phyloP scores from a whole-genome alignment of 2,113 vertebrate genomes.

The Plecturocebus donacophilus region DNA sequence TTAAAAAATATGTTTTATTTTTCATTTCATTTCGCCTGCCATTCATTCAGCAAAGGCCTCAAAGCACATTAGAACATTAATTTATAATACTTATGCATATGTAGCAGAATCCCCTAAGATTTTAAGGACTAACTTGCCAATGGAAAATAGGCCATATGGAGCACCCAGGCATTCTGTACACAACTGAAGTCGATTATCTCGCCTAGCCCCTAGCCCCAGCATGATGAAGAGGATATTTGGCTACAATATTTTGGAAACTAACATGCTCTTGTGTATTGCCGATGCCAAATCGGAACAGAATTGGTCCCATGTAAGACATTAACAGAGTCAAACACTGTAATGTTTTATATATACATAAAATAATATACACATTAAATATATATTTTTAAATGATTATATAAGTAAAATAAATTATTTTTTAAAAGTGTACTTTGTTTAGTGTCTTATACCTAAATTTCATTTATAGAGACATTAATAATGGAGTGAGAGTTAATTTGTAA shows the following conservation, averaged over 20 bases:
- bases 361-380: too few species aligned
- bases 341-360: neutral
- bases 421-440: slow-evolving; percentile 10
- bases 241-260: slow-evolving; percentile 60
- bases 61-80: slow-evolving; percentile 62
- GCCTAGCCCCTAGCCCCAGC: slow-evolving; percentile 54
- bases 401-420: slow-evolving; percentile 38
- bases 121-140: slow-evolving; percentile 58
- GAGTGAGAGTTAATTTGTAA: neutral
- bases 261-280: slow-evolving; percentile 34
- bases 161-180: slow-evolving; percentile 13
- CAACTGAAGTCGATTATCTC: slow-evolving; percentile 29
- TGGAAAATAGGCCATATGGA: slow-evolving; percentile 71
- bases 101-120: slow-evolving; percentile 23
- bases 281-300: slow-evolving; percentile 61
- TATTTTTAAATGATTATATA: neutral
- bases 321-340: slow-evolving; percentile 39
- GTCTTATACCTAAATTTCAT: neutral
- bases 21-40: slow-evolving; percentile 21
- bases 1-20: neutral
- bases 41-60: slow-evolving; percentile 37
- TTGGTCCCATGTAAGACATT: neutral
- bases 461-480: neutral
- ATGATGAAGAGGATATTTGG: slow-evolving; percentile 50
- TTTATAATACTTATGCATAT: slow-evolving; percentile 60